Evolutionary conservation across 2,888 invertebrate species (phyloP).

Genomic region (Drosophila paracracens): DNA sequence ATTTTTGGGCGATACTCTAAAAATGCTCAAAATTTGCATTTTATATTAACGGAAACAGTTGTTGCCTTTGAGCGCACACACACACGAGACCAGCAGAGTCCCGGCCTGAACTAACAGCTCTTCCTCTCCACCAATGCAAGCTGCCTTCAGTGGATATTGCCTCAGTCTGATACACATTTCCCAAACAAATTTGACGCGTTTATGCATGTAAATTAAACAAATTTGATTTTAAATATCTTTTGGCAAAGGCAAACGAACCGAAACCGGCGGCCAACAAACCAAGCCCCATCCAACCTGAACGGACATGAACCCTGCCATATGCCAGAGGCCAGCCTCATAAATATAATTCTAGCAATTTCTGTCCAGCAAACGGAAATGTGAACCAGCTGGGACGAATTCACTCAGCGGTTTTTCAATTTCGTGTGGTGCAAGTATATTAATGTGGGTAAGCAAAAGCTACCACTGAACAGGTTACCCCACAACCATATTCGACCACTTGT

Average conservation of each 20-base stretch:
- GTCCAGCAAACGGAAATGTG: conserved; percentile 33
- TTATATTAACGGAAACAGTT: conserved; percentile 83
- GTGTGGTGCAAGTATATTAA: conserved; percentile 34
- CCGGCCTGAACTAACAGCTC: conserved; percentile 18
- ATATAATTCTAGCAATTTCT: conserved; percentile 45
- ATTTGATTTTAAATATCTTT: conserved; percentile 80
- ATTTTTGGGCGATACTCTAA: conserved; percentile 64
- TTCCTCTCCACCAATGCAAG: neutral
- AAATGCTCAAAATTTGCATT: conserved; percentile 80
- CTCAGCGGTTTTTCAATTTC: conserved; percentile 44
- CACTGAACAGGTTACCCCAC: conserved; percentile 7
- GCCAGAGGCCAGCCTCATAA: conserved; percentile 57
- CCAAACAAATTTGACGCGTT: conserved; percentile 80
- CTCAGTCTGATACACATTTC: conserved; percentile 67
- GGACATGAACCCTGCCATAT: conserved; percentile 36
- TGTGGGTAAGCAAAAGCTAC: conserved; percentile 12
- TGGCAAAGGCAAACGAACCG: conserved; percentile 47
- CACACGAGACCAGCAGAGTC: conserved; percentile 24
- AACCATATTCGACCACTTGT: conserved; percentile 4
- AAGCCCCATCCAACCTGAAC: conserved; percentile 10
- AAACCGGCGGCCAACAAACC: conserved; percentile 40
- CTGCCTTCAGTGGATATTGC: conserved; percentile 39
- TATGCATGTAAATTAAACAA: conserved; percentile 81
- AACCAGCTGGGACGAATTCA: conserved; percentile 35
- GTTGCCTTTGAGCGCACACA: conserved; percentile 74